phyloP scores from a whole-genome alignment of 2,888 invertebrate genomes.

The Neoitamus cyanurus region DNA sequence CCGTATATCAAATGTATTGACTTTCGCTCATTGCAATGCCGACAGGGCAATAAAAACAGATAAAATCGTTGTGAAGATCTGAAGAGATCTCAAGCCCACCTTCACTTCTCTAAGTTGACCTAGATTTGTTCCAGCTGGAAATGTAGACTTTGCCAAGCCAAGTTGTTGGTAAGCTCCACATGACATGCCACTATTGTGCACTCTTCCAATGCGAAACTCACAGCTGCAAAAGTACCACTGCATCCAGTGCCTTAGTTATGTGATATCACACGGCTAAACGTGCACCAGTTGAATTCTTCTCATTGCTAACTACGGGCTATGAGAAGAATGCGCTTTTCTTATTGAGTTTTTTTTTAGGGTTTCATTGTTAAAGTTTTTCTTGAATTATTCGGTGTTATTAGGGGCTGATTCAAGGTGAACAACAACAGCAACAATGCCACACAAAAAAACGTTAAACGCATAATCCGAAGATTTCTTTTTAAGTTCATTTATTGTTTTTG shows the following conservation, averaged over 20 bases:
- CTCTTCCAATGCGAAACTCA: not conserved
- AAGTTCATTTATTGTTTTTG: not conserved
- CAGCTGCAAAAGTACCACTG: not conserved
- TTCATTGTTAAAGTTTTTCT: not conserved
- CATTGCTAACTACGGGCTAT: not conserved
- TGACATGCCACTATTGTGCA: not conserved
- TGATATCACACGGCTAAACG: not conserved
- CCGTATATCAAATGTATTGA: not conserved
- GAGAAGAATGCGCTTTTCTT: not conserved
- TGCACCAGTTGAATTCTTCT: not conserved
- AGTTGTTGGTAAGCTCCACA: not conserved
- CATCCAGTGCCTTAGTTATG: not conserved
- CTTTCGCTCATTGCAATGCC: not conserved
- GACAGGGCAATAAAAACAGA: not conserved
- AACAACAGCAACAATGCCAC: not conserved
- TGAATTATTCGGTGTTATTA: not conserved
- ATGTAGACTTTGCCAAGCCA: constrained; percentile 9
- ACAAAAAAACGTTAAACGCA: not conserved
- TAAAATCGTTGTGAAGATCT: not conserved
- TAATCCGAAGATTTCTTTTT: not conserved
- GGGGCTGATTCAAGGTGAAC: not conserved
- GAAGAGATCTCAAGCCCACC: not conserved
- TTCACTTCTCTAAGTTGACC: constrained; percentile 33
- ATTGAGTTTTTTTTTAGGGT: not conserved
- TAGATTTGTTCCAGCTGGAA: constrained; percentile 16